Conservation (phyloP, 2,797 vertebrate species). For the Cyprinella venusta region DNA sequence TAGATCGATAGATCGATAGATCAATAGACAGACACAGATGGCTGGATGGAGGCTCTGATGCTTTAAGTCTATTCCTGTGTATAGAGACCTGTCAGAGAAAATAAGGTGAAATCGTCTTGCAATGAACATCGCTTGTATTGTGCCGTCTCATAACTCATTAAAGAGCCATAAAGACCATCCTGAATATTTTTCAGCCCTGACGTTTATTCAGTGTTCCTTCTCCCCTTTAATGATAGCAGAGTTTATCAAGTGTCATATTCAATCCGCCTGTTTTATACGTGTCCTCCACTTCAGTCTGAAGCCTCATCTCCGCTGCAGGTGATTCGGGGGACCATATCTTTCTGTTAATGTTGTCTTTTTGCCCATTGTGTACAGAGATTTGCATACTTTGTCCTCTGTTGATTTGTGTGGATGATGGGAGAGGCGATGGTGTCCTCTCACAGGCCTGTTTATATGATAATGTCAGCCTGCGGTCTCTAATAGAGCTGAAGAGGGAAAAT, state of each 20-base stretch:
- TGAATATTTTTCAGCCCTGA: constrained; percentile 27
- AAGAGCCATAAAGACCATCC: constrained; percentile 30
- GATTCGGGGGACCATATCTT: constrained; percentile 70
- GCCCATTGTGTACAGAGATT: constrained; percentile 71
- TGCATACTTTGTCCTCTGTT: constrained; percentile 80
- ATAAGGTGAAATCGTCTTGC: constrained; percentile 28
- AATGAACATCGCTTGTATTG: not conserved
- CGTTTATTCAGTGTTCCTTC: constrained; percentile 49
- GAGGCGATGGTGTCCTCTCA: constrained; percentile 70
- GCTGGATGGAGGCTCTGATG: not conserved
- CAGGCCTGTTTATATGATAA: constrained; percentile 84
- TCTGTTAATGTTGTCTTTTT: constrained; percentile 77
- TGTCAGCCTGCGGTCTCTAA: constrained; percentile 74
- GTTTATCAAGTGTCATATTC: constrained; percentile 62
- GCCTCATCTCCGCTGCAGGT: constrained; percentile 64
- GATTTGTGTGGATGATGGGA: constrained; percentile 76
- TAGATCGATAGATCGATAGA: no score
- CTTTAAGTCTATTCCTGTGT: not conserved
- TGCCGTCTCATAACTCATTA: constrained; percentile 34
- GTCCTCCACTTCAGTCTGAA: constrained; percentile 66
- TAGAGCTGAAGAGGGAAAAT: constrained; percentile 72
- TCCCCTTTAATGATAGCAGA: constrained; percentile 57
- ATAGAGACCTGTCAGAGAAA: constrained; percentile 25
- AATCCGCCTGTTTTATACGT: constrained; percentile 52
- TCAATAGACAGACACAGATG: no score